Evolutionary conservation across 2,888 invertebrate genomes (phyloP).

Genomic region (Phania funesta): DNA sequence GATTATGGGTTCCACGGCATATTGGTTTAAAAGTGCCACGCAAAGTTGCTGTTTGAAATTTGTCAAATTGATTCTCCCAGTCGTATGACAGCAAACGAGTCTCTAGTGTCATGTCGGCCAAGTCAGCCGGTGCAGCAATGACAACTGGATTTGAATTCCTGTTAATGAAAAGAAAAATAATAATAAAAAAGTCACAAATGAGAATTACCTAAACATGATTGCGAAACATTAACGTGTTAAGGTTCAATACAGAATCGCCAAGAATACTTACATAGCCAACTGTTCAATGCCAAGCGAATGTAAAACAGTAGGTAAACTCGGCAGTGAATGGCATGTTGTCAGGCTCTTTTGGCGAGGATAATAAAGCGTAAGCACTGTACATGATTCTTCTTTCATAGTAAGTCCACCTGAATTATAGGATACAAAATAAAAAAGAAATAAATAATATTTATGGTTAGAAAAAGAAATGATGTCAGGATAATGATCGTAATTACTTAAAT

Average conservation of each 20-base stretch:
- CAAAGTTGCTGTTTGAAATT: conserved; percentile 84
- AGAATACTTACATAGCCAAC: conserved; percentile 83
- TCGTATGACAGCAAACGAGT: conserved; percentile 84
- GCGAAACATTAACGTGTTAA: neutral
- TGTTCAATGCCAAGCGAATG: conserved; percentile 84
- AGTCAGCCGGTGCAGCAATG: conserved; percentile 83
- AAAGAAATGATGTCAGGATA: conserved; percentile 61
- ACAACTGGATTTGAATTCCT: conserved; percentile 84
- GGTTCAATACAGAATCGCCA: neutral
- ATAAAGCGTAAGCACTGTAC: conserved; percentile 83
- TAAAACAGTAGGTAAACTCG: conserved; percentile 84
- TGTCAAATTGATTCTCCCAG: conserved; percentile 84
- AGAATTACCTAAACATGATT: conserved; percentile 4
- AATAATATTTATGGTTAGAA: conserved; percentile 19
- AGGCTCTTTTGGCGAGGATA: conserved; percentile 83
- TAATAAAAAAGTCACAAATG: conserved; percentile 13
- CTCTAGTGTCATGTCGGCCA: conserved; percentile 84
- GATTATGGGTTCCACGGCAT: conserved; percentile 83
- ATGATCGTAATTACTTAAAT: conserved; percentile 63
- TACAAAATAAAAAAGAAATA: conserved; percentile 15
- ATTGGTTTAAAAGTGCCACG: conserved; percentile 84
- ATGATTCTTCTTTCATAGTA: conserved; percentile 84
- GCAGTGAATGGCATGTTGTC: conserved; percentile 84
- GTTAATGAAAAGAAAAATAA: conserved; percentile 61
- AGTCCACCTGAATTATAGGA: conserved; percentile 80